phyloP scores from a whole-genome alignment of 2,888 invertebrate genomes.

The Cephus nigrinus region DNA sequence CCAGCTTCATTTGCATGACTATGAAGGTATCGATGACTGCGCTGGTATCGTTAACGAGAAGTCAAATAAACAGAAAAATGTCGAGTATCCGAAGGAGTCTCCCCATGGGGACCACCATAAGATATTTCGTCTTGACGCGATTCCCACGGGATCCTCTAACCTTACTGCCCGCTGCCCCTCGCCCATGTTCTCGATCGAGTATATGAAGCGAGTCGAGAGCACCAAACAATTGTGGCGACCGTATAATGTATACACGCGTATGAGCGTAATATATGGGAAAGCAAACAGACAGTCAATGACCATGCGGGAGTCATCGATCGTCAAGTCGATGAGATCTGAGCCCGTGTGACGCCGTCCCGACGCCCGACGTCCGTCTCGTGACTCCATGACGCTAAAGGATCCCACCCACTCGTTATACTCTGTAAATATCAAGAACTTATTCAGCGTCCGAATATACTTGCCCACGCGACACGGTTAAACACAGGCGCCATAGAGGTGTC shows the following conservation, averaged over 20 bases:
- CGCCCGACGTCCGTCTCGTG: too few relatives aligned
- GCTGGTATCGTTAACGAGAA: slow-evolving; percentile 20
- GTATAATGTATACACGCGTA: slow-evolving; percentile 10
- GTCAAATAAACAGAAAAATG: slow-evolving; percentile 21
- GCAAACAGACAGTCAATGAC: slow-evolving; percentile 15
- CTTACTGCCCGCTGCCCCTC: background rate
- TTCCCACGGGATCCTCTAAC: too few relatives aligned
- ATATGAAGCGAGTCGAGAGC: background rate
- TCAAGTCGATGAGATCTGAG: slow-evolving; percentile 16
- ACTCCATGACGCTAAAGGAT: too few relatives aligned
- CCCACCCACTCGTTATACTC: slow-evolving; percentile 9
- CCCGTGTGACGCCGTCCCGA: too few relatives aligned
- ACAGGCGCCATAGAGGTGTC: too few relatives aligned
- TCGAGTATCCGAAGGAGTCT: slow-evolving; percentile 11
- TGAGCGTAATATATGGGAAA: slow-evolving; percentile 14
- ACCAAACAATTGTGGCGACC: background rate
- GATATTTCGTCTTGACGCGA: background rate
- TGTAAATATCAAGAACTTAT: slow-evolving; percentile 17
- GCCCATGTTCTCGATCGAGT: background rate
- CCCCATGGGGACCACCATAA: background rate
- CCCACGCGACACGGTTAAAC: background rate
- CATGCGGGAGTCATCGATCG: slow-evolving; percentile 12
- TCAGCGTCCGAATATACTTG: background rate
- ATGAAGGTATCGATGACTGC: slow-evolving; percentile 19
- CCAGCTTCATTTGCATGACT: slow-evolving; percentile 18